These are phyloP conservation scores for Marcusenius ussheri DNA, from an alignment of 2,113 vertebrate species.

Conservation along the genomic window DNA sequence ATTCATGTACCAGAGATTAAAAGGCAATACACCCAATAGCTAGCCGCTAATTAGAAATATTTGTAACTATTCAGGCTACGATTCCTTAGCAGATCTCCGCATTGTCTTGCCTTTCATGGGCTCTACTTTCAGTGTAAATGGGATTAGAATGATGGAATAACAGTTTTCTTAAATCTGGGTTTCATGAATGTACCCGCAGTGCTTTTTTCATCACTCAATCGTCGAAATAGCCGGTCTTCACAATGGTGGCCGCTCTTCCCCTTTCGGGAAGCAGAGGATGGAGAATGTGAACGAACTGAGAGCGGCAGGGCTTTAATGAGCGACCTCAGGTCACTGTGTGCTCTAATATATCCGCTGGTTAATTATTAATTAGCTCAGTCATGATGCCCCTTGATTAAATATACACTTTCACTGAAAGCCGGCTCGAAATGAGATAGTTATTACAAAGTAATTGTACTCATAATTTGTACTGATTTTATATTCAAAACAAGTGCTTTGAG, in stretches of 20 bases:
- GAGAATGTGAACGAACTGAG: not conserved
- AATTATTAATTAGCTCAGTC: not conserved
- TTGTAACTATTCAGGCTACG: not conserved
- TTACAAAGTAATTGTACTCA: not conserved
- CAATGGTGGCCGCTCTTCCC: not conserved
- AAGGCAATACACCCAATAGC: not conserved
- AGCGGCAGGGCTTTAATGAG: not conserved
- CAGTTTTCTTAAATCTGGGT: not conserved
- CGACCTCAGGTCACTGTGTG: not conserved
- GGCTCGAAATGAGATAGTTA: not conserved
- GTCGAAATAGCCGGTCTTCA: not conserved
- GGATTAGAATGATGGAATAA: not conserved
- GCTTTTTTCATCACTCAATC: not conserved
- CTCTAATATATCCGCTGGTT: not conserved
- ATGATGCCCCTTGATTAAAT: not conserved
- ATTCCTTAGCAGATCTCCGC: not conserved
- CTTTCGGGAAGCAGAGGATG: not conserved
- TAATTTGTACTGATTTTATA: not conserved
- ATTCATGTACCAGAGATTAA: not conserved
- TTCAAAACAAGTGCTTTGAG: not conserved
- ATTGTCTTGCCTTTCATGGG: not conserved
- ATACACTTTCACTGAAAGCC: slow-evolving; percentile 2
- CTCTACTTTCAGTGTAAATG: not conserved
- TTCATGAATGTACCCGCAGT: not conserved
- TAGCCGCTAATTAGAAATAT: not conserved